A percentile compares a stretch with the other conserved stretches of the same genome.
Conservation (phyloP, 2,797 vertebrate species). For the Mionectes olivaceus region DNA sequence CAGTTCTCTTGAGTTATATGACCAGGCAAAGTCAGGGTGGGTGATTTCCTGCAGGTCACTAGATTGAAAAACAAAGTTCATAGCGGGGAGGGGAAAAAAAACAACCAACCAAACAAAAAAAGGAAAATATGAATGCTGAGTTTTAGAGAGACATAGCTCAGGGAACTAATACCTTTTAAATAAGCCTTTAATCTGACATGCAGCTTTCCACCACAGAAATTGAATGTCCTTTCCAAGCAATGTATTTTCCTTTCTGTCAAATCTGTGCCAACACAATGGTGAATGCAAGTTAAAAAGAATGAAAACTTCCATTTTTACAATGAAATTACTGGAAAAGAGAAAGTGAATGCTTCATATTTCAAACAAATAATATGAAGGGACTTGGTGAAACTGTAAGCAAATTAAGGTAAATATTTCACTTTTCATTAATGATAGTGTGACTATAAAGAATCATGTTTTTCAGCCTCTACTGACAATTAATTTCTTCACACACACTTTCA, state of each 20-base stretch:
- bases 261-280: not conserved
- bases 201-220: not conserved
- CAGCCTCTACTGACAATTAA: not conserved
- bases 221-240: not conserved
- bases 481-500: not conserved
- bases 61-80: not conserved
- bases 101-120: fast-evolving
- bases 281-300: not conserved
- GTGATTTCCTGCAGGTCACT: not conserved
- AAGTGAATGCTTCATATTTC: not conserved
- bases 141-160: not conserved
- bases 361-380: not conserved
- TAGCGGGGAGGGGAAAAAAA: not conserved
- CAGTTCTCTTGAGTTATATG: not conserved
- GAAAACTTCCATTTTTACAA: not conserved
- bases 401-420: not conserved
- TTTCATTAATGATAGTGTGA: not conserved
- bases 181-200: not conserved
- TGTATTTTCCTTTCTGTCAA: not conserved
- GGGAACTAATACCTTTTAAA: not conserved
- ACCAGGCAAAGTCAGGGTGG: not conserved
- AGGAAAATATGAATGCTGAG: not conserved
- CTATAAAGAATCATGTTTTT: not conserved
- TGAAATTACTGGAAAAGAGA: not conserved
- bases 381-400: not conserved